A percentile compares a stretch with the other conserved stretches of the same genome.
Evolutionary conservation across 1,140 invertebrate species (phyloP).

Genomic region (Hypsibius dujardini): DNA sequence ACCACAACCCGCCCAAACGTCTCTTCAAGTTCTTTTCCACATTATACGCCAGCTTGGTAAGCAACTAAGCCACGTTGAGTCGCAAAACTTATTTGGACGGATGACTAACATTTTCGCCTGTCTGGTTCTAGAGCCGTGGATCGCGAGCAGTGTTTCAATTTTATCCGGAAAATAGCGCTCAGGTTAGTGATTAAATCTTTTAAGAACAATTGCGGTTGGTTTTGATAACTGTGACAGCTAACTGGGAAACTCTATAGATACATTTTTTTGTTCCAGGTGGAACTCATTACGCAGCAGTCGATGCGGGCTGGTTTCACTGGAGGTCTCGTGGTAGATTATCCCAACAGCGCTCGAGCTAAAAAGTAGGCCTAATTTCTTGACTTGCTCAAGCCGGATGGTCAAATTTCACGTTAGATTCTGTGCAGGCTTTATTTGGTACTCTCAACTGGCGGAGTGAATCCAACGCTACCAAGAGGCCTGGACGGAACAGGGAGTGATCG

Average conservation of each 20-base stretch:
- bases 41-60: constrained; percentile 66
- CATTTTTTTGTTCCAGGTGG: constrained; percentile 40
- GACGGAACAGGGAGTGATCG: constrained; percentile 29
- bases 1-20: constrained; percentile 73
- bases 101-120: constrained; percentile 14
- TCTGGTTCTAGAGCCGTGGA: constrained; percentile 47
- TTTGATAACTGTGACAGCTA: too few species aligned
- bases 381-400: not conserved
- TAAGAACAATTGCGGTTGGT: too few species aligned
- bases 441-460: constrained; percentile 59
- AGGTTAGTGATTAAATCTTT: constrained; percentile 38
- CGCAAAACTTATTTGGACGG: not conserved
- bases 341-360: constrained; percentile 91
- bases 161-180: constrained; percentile 83
- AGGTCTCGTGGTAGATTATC: constrained; percentile 73
- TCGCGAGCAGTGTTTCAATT: constrained; percentile 91
- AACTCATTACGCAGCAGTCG: constrained; percentile 78
- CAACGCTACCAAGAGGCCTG: constrained; percentile 36
- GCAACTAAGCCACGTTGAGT: constrained; percentile 25
- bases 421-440: constrained; percentile 67
- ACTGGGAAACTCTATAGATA: too few species aligned
- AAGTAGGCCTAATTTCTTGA: constrained; percentile 33
- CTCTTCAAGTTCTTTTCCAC: constrained; percentile 75
- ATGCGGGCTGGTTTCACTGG: constrained; percentile 91
- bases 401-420: constrained; percentile 20